These are phyloP conservation scores for Callithrix jacchus DNA, from an alignment of 2,113 vertebrate genomes.

Conservation along the genomic window DNA sequence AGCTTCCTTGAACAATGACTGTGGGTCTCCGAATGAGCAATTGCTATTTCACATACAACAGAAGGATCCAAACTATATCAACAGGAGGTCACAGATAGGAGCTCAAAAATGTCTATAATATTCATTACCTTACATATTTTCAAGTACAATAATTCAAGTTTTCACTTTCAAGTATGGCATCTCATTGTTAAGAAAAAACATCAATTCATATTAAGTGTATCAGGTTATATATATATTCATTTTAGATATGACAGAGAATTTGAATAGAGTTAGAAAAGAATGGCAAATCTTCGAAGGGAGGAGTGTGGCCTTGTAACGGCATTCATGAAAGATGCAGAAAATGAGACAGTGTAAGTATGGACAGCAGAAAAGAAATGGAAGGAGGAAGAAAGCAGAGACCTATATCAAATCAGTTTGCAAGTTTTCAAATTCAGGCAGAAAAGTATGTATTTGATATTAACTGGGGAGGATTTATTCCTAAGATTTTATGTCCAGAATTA, in stretches of 20 bases:
- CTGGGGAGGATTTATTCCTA: background rate
- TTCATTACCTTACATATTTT: background rate
- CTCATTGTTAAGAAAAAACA: background rate
- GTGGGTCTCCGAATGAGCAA: background rate
- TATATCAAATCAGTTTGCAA: background rate
- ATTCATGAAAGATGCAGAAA: background rate
- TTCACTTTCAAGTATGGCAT: background rate
- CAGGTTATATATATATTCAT: background rate
- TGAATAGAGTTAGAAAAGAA: background rate
- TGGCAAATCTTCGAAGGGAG: background rate
- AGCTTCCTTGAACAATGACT: background rate
- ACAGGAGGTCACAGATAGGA: background rate
- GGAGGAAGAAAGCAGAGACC: background rate
- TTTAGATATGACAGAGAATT: background rate
- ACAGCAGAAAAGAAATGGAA: background rate
- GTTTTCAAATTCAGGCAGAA: slow-evolving; percentile 5
- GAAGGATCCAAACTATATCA: background rate
- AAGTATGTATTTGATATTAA: background rate
- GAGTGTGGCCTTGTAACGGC: background rate
- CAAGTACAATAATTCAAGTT: background rate
- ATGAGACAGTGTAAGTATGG: background rate
- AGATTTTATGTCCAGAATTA: background rate
- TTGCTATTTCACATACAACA: background rate
- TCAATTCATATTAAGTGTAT: background rate
- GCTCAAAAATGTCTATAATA: background rate